Percentiles rank a stretch among this genome's conserved stretches.
Conservation (phyloP, 2,888 invertebrate genomes). For the Lasioglossum lativentre region DNA sequence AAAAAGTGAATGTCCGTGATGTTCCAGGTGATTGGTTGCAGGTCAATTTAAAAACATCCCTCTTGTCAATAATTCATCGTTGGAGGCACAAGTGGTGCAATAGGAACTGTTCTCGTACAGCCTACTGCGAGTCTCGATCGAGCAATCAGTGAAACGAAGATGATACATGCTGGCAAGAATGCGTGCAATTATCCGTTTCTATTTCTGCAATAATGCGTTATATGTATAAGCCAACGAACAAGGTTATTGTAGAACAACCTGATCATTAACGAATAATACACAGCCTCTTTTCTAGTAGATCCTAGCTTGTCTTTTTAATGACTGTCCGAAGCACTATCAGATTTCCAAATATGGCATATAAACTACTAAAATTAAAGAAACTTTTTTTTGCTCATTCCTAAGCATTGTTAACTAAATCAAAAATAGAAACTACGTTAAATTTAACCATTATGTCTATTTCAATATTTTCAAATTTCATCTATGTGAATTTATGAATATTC, state of each 20-base stretch:
- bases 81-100: slow-evolving; percentile 22
- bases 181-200: slow-evolving; percentile 13
- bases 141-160: slow-evolving; percentile 43
- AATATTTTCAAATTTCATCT: no score
- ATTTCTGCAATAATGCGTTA: slow-evolving; percentile 33
- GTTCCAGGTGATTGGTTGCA: slow-evolving; percentile 47
- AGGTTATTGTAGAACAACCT: slow-evolving; percentile 1
- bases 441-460: no score
- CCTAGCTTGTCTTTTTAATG: not conserved
- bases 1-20: slow-evolving; percentile 37
- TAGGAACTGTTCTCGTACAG: slow-evolving; percentile 19
- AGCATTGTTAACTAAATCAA: not conserved
- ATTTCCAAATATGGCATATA: not conserved
- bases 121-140: slow-evolving; percentile 37
- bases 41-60: slow-evolving; percentile 51
- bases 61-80: slow-evolving; percentile 47
- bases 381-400: not conserved
- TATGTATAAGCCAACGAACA: slow-evolving; percentile 14
- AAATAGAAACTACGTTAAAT: not conserved
- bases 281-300: not conserved
- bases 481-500: no score
- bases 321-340: not conserved
- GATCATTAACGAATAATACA: slow-evolving; percentile 3
- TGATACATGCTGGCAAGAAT: slow-evolving; percentile 32
- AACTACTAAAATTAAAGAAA: not conserved